Conservation (phyloP, 2,888 invertebrate species). For the Sarcophaga subvicina region DNA sequence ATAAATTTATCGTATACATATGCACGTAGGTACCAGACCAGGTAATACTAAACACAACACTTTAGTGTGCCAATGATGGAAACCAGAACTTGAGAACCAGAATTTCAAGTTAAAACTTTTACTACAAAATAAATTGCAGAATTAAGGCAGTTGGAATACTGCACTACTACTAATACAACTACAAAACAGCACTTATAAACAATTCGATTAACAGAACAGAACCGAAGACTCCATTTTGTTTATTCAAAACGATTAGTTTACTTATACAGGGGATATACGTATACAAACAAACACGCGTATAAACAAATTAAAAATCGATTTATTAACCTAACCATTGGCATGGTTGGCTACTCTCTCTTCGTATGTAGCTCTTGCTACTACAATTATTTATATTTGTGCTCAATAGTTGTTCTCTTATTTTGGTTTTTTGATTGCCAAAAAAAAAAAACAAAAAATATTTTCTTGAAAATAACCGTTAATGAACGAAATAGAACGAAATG, state of each 20-base stretch:
- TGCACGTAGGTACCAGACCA: slow-evolving; percentile 20
- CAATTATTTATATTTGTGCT: neutral
- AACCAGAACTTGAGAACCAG: slow-evolving; percentile 46
- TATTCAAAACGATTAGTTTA: slow-evolving; percentile 41
- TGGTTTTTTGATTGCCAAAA: neutral
- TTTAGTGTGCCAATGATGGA: slow-evolving; percentile 58
- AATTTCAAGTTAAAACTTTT: slow-evolving; percentile 38
- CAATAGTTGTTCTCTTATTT: slow-evolving; percentile 34
- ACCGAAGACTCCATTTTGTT: slow-evolving; percentile 65
- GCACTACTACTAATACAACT: slow-evolving; percentile 1
- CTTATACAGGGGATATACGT: slow-evolving; percentile 11
- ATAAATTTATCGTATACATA: slow-evolving; percentile 11
- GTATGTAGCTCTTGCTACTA: slow-evolving; percentile 25
- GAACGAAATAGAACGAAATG: neutral
- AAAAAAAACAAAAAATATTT: neutral
- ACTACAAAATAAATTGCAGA: neutral
- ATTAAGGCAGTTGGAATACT: slow-evolving; percentile 63
- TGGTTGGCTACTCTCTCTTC: slow-evolving; percentile 19
- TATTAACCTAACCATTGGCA: neutral
- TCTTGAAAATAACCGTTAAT: neutral
- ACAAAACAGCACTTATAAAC: slow-evolving; percentile 36
- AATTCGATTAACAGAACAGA: slow-evolving; percentile 39
- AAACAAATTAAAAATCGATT: slow-evolving; percentile 43
- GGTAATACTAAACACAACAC: slow-evolving; percentile 58
- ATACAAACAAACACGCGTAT: neutral